Conservation (phyloP, 1,140 invertebrate genomes). For the Rhynchophorus ferrugineus region DNA sequence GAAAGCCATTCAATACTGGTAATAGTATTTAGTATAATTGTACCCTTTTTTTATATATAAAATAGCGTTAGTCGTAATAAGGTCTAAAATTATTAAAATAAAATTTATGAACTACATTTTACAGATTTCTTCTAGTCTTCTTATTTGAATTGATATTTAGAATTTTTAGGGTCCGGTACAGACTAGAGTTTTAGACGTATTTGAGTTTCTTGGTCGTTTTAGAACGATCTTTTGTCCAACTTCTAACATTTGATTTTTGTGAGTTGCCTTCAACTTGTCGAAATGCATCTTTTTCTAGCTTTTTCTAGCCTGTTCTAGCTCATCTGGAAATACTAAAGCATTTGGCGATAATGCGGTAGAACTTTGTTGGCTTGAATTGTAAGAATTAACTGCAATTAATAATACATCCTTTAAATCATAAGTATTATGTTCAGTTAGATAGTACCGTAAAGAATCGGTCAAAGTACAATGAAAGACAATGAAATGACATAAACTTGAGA, state of each 20-base stretch:
- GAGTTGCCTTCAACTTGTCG: background rate
- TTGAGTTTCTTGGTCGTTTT: slow-evolving; percentile 1
- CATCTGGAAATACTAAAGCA: slow-evolving; percentile 2
- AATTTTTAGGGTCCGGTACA: no score
- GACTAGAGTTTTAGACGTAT: no score
- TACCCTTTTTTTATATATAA: no score
- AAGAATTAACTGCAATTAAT: no score
- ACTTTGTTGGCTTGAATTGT: slow-evolving; percentile 9
- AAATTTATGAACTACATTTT: no score
- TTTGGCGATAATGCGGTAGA: slow-evolving; percentile 2
- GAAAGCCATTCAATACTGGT: no score
- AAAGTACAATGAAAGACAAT: background rate
- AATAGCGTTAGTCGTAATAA: no score
- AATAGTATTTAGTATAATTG: no score
- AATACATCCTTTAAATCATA: slow-evolving; percentile 6
- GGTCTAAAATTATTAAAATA: no score
- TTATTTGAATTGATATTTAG: no score
- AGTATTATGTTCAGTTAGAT: slow-evolving; percentile 4
- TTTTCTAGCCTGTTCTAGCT: background rate
- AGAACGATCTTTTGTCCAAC: background rate
- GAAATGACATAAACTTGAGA: background rate
- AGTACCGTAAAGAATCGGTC: background rate
- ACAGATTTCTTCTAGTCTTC: no score
- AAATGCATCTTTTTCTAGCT: background rate
- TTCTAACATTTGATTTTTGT: background rate